Conservation (phyloP, 2,888 invertebrate genomes). For the Nudaria mundana region DNA sequence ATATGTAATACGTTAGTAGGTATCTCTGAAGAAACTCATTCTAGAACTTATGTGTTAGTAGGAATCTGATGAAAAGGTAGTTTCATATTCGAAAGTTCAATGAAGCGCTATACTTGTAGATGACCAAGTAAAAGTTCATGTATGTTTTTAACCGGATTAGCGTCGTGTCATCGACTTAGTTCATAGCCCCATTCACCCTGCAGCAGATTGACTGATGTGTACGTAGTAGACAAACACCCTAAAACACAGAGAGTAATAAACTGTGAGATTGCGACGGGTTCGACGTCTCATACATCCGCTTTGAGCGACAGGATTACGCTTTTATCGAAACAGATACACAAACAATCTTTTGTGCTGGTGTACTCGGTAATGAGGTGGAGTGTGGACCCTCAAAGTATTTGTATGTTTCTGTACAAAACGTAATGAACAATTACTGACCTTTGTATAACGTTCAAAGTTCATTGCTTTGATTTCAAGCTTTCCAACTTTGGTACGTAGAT, state of each 20-base stretch:
- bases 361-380: conserved; percentile 4
- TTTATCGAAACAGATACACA: conserved; percentile 11
- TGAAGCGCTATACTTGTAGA: too few species aligned
- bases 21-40: too few species aligned
- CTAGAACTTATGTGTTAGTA: too few species aligned
- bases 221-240: conserved; percentile 12
- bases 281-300: conserved; percentile 15
- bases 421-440: background rate
- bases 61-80: too few species aligned
- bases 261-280: conserved; percentile 11
- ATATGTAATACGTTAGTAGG: too few species aligned
- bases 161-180: background rate
- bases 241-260: conserved; percentile 11
- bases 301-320: conserved; percentile 11
- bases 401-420: background rate
- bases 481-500: too few species aligned
- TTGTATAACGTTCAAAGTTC: background rate
- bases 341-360: conserved; percentile 3
- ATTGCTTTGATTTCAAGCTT: background rate
- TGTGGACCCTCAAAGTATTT: background rate
- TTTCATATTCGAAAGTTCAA: too few species aligned
- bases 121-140: background rate
- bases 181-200: conserved; percentile 3
- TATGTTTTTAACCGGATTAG: conserved; percentile 10
- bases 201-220: conserved; percentile 9